Percentiles rank a stretch among this genome's conserved stretches.
Conservation (phyloP, 2,113 vertebrate genomes). For the Bolborhynchus lineola region DNA sequence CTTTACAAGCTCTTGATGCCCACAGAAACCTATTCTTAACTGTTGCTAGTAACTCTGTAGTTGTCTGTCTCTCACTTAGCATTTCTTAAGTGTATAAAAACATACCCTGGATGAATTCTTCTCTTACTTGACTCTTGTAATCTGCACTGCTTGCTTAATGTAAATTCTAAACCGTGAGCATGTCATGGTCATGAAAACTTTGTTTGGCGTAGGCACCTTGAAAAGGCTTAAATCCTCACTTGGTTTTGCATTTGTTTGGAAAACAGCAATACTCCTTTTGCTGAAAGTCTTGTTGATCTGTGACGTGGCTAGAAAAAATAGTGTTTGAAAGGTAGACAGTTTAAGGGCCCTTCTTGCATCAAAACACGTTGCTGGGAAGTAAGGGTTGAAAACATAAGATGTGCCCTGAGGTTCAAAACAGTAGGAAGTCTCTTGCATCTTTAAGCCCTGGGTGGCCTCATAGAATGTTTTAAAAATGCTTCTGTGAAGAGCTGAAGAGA, state of each 20-base stretch:
- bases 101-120: not conserved
- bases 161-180: not conserved
- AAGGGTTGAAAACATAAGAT: not conserved
- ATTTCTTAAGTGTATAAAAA: not conserved
- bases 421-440: not conserved
- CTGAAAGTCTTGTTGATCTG: not conserved
- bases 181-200: not conserved
- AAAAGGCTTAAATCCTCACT: not conserved
- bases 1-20: not conserved
- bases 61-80: not conserved
- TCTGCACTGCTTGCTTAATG: not conserved
- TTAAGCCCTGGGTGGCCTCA: not conserved
- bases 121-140: not conserved
- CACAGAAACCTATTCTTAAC: not conserved
- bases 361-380: not conserved
- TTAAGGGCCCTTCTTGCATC: not conserved
- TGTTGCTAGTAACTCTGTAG: not conserved
- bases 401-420: not conserved
- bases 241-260: not conserved
- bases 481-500: not conserved
- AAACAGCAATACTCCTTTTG: not conserved
- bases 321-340: not conserved
- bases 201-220: not conserved
- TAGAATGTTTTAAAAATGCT: not conserved
- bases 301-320: not conserved